A percentile compares a stretch with the other conserved stretches of the same genome.
phyloP scores from a whole-genome alignment of 2,113 vertebrate species.

The Athene cunicularia region DNA sequence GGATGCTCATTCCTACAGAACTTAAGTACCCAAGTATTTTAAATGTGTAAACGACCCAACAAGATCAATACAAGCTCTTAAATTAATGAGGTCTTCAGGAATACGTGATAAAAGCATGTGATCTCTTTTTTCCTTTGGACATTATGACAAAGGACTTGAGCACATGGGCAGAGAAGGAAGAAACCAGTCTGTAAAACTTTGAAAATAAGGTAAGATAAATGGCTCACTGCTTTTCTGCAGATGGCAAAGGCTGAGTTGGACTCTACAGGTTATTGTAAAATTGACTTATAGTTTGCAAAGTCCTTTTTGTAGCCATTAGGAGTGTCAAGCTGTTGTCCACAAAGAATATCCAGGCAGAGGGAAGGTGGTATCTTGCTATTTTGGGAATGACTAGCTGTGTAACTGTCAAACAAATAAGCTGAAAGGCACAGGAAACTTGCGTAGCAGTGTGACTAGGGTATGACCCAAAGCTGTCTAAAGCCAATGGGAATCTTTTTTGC shows the following conservation, averaged over 20 bases:
- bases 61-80: background rate
- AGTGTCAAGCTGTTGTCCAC: background rate
- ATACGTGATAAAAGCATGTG: background rate
- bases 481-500: background rate
- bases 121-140: background rate
- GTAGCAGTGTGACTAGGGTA: background rate
- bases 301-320: background rate
- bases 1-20: background rate
- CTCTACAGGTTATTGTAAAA: background rate
- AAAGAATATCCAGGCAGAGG: background rate
- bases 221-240: background rate
- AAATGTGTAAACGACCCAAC: background rate
- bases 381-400: background rate
- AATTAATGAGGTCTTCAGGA: background rate
- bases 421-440: fast-evolving
- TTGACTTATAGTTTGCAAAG: background rate
- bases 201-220: background rate
- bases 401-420: background rate
- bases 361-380: background rate
- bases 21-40: background rate
- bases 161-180: background rate
- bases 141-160: background rate
- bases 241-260: background rate
- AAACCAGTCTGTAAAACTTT: background rate
- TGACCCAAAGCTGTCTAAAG: fast-evolving